These are phyloP conservation scores for Nyctibius bracteatus DNA, from an alignment of 2,113 vertebrate genomes.

Conservation along the genomic window DNA sequence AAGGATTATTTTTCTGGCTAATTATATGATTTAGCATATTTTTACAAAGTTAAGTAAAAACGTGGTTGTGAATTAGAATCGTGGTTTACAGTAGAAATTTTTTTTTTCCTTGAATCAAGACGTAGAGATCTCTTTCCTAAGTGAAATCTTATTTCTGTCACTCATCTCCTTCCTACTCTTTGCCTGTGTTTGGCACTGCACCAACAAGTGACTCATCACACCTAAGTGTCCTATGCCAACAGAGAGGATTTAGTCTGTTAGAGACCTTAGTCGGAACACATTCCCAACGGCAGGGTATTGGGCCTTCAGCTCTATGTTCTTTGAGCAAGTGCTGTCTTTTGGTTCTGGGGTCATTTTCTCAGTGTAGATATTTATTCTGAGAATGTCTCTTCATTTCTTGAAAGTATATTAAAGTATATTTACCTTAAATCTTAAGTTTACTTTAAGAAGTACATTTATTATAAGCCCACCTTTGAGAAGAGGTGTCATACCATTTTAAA, in stretches of 20 bases:
- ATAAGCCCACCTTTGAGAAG: neutral
- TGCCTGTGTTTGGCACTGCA: neutral
- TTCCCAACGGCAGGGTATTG: neutral
- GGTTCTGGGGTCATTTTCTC: neutral
- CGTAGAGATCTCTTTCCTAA: neutral
- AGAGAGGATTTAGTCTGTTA: neutral
- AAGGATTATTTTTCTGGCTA: neutral
- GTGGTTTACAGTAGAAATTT: neutral
- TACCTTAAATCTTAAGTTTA: neutral
- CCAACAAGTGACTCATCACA: conserved; percentile 19
- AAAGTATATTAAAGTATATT: neutral
- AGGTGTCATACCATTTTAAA: neutral
- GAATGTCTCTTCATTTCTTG: neutral
- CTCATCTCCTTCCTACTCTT: neutral
- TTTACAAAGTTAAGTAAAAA: neutral
- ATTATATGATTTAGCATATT: neutral
- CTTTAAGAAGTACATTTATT: neutral
- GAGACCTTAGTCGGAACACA: accelerated
- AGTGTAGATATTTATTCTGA: neutral
- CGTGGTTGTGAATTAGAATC: neutral
- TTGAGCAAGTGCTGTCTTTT: neutral
- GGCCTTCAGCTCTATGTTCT: neutral
- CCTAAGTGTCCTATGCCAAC: neutral
- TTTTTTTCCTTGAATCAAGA: neutral
- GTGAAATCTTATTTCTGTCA: neutral